phyloP scores from a whole-genome alignment of 2,888 invertebrate species.

The Erebia aethiops region DNA sequence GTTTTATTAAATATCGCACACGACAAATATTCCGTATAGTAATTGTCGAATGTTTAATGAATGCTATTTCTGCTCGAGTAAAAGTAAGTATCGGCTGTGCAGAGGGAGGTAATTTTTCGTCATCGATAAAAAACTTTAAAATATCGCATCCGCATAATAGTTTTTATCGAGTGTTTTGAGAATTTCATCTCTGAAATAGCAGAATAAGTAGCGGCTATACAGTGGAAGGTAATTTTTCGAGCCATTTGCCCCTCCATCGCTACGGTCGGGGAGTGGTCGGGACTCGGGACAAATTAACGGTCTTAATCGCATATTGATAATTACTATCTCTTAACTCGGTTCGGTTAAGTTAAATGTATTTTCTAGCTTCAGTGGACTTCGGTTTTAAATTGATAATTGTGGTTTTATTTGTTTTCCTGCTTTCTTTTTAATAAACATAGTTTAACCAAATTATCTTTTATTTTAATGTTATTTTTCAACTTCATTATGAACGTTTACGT shows the following conservation, averaged over 20 bases:
- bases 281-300: slow-evolving; percentile 46
- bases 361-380: slow-evolving; percentile 8
- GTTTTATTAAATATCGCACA: too few relatives aligned
- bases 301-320: slow-evolving; percentile 59
- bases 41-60: too few relatives aligned
- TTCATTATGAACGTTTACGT: too few relatives aligned
- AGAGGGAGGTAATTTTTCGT: too few relatives aligned
- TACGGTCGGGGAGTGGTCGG: slow-evolving; percentile 40
- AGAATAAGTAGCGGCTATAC: slow-evolving; percentile 45
- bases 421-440: background rate
- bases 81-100: too few relatives aligned
- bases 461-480: too few relatives aligned
- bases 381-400: slow-evolving; percentile 4
- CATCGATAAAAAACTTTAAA: background rate
- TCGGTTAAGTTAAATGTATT: slow-evolving; percentile 8
- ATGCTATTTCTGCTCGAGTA: too few relatives aligned
- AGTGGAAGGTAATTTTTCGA: slow-evolving; percentile 72
- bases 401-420: background rate
- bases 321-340: slow-evolving; percentile 44
- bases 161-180: slow-evolving; percentile 35
- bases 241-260: slow-evolving; percentile 63
- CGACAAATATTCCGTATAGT: too few relatives aligned
- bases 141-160: background rate
- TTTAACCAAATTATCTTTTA: too few relatives aligned
- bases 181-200: slow-evolving; percentile 26